Evolutionary conservation across 2,888 invertebrate species (phyloP).

Genomic region (Vesta saturnalis): DNA sequence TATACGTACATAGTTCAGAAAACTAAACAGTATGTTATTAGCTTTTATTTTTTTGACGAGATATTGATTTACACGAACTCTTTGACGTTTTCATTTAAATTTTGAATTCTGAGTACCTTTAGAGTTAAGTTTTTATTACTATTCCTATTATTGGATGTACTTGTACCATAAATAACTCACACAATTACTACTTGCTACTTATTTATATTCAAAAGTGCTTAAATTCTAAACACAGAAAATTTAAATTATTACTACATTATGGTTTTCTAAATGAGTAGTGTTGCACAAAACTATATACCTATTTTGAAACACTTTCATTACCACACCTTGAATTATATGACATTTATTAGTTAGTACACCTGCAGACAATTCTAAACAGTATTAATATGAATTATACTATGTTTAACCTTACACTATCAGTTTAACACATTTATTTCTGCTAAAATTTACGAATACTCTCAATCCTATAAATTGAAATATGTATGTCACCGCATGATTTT

Average conservation of each 20-base stretch:
- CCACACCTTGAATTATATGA: conserved; percentile 37
- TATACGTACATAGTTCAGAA: no score
- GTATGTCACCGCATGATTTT: no score
- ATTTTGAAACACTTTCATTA: conserved; percentile 31
- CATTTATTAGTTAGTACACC: conserved; percentile 38
- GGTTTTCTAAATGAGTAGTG: background rate
- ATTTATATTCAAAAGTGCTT: background rate
- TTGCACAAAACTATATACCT: background rate
- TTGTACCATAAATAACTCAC: no score
- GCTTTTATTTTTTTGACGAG: no score
- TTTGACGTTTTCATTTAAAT: no score
- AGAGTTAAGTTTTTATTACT: background rate
- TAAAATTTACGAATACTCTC: no score
- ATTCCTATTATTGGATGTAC: no score
- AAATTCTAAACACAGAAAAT: background rate
- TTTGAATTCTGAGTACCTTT: no score
- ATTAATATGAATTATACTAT: conserved; percentile 12
- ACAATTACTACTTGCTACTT: background rate
- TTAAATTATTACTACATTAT: background rate
- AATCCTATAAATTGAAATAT: no score
- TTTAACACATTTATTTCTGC: background rate
- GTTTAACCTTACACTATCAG: background rate
- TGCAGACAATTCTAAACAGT: conserved; percentile 28
- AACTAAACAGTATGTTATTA: no score
- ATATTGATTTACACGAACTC: no score